Conservation (phyloP, 2,113 vertebrate species). For the Synchiropus splendidus region DNA sequence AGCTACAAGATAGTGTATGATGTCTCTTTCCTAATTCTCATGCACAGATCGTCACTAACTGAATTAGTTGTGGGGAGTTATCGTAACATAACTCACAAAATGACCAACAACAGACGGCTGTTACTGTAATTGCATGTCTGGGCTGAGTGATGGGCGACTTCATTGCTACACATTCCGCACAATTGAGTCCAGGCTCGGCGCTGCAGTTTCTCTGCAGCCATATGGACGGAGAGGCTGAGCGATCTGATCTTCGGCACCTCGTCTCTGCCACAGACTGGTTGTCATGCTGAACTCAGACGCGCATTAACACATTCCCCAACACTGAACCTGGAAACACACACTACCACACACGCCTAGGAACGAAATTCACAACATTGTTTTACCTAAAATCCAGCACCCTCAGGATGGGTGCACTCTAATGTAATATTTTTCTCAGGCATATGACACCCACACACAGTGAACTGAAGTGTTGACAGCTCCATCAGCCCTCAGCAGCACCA, state of each 20-base stretch:
- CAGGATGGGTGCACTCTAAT: slow-evolving; percentile 1
- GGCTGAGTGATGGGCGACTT: slow-evolving; percentile 93
- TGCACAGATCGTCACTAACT: slow-evolving; percentile 38
- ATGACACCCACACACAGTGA: slow-evolving; percentile 11
- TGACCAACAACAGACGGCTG: slow-evolving; percentile 80
- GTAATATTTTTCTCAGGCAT: slow-evolving; percentile 10
- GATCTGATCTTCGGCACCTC: slow-evolving; percentile 72
- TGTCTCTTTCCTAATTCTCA: slow-evolving; percentile 15
- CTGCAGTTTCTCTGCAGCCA: slow-evolving; percentile 79
- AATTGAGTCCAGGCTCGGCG: slow-evolving; percentile 83
- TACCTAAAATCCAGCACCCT: no score
- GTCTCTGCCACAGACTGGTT: slow-evolving; percentile 27
- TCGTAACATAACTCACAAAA: slow-evolving; percentile 81
- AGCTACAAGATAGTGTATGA: no score
- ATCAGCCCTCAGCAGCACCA: slow-evolving; percentile 42
- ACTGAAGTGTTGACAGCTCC: slow-evolving; percentile 36
- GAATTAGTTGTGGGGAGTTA: slow-evolving; percentile 76
- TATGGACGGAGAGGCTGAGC: slow-evolving; percentile 84
- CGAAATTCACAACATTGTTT: no score
- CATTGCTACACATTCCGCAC: slow-evolving; percentile 93
- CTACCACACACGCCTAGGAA: no score
- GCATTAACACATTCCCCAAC: slow-evolving; percentile 62
- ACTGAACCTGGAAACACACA: slow-evolving; percentile 15
- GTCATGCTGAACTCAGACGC: slow-evolving; percentile 33
- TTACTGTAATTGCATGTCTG: slow-evolving; percentile 93